phyloP scores from a whole-genome alignment of 2,113 vertebrate species.

The Herpailurus yagouaroundi region DNA sequence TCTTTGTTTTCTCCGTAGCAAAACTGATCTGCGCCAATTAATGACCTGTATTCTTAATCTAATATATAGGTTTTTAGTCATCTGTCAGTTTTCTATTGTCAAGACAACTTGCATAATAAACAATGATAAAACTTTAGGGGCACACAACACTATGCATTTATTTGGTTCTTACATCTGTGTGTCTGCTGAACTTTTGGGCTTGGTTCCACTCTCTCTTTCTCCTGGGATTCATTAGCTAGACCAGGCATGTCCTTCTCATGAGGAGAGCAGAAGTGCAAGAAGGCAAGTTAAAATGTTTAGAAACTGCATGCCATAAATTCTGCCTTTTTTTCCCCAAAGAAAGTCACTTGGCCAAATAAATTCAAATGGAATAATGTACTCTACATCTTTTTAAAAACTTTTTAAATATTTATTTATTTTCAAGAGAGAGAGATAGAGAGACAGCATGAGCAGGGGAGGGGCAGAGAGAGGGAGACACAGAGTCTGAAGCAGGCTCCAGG shows the following conservation, averaged over 20 bases:
- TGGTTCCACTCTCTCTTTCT: background rate
- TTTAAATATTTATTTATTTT: too few relatives aligned
- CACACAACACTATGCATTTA: background rate
- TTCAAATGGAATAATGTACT: background rate
- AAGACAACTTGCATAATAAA: background rate
- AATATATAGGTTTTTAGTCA: background rate
- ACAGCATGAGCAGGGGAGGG: too few relatives aligned
- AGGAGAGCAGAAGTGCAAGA: background rate
- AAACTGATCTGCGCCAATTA: background rate
- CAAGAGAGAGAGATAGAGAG: too few relatives aligned
- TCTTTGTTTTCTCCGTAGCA: background rate
- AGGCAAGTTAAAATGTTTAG: background rate
- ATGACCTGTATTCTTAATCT: background rate
- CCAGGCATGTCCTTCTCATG: background rate
- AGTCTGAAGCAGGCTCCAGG: too few relatives aligned
- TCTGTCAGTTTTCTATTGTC: background rate
- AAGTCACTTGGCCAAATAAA: slow-evolving; percentile 12
- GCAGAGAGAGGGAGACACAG: too few relatives aligned
- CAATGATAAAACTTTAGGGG: background rate
- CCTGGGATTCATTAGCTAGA: background rate
- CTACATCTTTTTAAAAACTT: too few relatives aligned
- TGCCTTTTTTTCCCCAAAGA: background rate
- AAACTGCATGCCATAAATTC: background rate
- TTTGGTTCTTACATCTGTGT: background rate
- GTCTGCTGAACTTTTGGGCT: background rate